Base-by-base conservation (phyloP, 2,888 invertebrate species). In the Masnerella sp. region DNA sequence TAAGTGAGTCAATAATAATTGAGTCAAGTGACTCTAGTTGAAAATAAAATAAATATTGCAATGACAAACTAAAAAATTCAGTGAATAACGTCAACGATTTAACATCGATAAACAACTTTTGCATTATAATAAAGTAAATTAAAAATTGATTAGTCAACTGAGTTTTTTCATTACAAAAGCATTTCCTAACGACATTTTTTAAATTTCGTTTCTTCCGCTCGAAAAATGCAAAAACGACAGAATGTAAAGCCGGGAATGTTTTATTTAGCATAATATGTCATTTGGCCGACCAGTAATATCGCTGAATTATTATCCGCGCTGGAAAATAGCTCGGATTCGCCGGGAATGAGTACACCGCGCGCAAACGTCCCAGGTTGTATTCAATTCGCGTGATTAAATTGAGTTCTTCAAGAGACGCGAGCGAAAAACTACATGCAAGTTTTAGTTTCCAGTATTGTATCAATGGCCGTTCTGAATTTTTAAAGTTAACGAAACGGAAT, bases 331-430 rank as follows among this genome's bases (percentile, higher is more conserved):
- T 42, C 11, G 20, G 34, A 51, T 51, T 62, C 42, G 22, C 51
- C n/a, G 25, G 20, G 12, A 42, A 51, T 62, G 18, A 62, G 43
- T 38, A 30, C 28, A 18, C 7, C 36, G 32, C 42, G 14, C 17
- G 22, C 14, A 36, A 43, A 36, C 17, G 30, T 38, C 40, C 14
- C 12, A 5, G 20, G 30, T 62, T 8, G 40, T 30, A 40, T 49
- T 49, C 61, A 49, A 32, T 49, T 49, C 36, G 36, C 36, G 25
- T 59, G 36, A 47, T 47, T 61, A 61, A 61, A 61, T 61, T 61
- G 59, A 30, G 30, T 40, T 47, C n/a, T 7, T 28, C 5, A 5
- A 14, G 20, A 14, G 14, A 56, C 40, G 28, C 25, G 32, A 49
- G 30, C n/a, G 22, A 51, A 51, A 51, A 36, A 34, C 2, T 18